Base-by-base conservation (phyloP, 2,797 vertebrate genomes). In the Aulostomus chinensis region DNA sequence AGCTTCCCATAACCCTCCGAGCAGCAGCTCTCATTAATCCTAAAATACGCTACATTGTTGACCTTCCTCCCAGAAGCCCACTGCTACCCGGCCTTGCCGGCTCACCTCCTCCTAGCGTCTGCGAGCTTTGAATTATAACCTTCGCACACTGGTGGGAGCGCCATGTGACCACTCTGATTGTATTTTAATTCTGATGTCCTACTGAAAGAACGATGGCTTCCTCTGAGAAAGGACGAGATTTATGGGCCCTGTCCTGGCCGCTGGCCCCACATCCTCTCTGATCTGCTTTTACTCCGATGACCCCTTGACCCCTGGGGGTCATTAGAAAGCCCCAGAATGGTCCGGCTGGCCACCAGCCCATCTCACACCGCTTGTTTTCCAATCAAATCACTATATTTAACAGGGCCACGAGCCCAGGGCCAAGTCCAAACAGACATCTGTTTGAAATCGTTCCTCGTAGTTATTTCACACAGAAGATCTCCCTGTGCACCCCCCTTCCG, bases 321-420 rank as follows among this genome's bases (percentile, higher is more conserved):
- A 85, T 87, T 87, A 89, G 70, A 76, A 74, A 89, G 64, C 73
- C 72, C 76, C 69, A 11, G 71, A 90, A 91, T 83, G 75, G 80
- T 75, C 69, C 62, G 59, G 62, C 67, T 90, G 88, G 86, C 87
- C 30, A 56, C 37, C 70, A 52, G 81, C 85, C 80, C 79, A 81
- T 75, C 72, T 78, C 74, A 52, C 66, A 67, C 76, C 62, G 84
- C 83, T 88, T 88, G 80, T 85, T 89, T 90, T 85, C 84, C 80
- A 86, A 86, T 85, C 75, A 86, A 89, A 89, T 87, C 61, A 85
- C 88, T 89, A 84, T 89, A 87, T 91, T 91, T 91, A 90, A 84
- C 73, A 31, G 68, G 65, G 70, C 80, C 77, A 80, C 69, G 68
- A 85, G 82, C 67, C 55, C 60, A 80, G 68, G 68, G 80, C 81